Evolutionary conservation across 2,113 vertebrate species (phyloP).

Genomic region (Eulemur rufifrons): DNA sequence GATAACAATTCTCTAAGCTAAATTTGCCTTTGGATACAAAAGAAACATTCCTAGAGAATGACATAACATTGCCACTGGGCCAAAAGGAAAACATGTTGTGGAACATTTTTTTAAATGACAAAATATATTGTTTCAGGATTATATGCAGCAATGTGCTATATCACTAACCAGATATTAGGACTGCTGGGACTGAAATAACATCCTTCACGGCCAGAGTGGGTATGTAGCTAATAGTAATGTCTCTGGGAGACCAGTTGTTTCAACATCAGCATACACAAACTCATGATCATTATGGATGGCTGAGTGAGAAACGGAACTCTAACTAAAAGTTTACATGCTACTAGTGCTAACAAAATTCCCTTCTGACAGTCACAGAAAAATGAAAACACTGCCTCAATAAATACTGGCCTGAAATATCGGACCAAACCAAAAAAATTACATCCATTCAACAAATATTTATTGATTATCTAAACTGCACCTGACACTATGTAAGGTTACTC

Average conservation of each 20-base stretch:
- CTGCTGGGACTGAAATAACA: conserved; percentile 66
- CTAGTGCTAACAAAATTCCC: not conserved
- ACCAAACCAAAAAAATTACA: not conserved
- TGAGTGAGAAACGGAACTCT: not conserved
- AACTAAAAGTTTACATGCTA: conserved; percentile 1
- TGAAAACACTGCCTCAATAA: not conserved
- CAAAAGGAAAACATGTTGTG: conserved; percentile 65
- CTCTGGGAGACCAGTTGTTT: conserved; percentile 65
- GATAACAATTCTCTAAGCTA: conserved; percentile 83
- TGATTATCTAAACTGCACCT: not conserved
- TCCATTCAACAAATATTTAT: not conserved
- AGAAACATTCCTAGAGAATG: conserved; percentile 80
- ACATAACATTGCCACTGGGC: conserved; percentile 77
- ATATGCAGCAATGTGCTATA: conserved; percentile 70
- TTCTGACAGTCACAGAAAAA: conserved; percentile 13
- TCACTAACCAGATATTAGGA: conserved; percentile 73
- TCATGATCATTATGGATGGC: conserved; percentile 29
- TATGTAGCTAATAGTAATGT: not conserved
- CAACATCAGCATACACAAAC: conserved; percentile 21
- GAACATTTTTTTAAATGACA: conserved; percentile 78
- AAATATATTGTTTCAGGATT: conserved; percentile 83
- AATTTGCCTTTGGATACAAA: conserved; percentile 79
- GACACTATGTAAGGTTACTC: not conserved
- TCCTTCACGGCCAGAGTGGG: conserved; percentile 60
- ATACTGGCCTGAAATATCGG: not conserved